Conservation (phyloP, 35 echinoderm and acorn worm species). For the Holothuria glaberrima region DNA sequence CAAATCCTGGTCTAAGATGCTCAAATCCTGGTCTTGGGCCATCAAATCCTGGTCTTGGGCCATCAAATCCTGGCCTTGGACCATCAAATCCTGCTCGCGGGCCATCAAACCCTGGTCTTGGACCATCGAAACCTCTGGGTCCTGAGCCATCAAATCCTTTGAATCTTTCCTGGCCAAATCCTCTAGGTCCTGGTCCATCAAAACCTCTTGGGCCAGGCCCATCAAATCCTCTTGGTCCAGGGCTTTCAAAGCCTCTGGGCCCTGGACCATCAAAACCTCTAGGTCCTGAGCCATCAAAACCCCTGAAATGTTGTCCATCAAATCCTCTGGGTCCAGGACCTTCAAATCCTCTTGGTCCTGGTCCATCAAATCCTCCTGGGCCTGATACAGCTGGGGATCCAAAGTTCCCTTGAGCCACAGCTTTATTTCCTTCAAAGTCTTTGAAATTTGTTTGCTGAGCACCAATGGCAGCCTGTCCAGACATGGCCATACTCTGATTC, state of each 20-base stretch:
- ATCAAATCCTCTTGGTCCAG: conserved; percentile 31
- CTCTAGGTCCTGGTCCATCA: conserved; percentile 4
- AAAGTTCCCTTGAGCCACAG: no score
- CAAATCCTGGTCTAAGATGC: not conserved
- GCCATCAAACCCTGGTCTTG: conserved; percentile 41
- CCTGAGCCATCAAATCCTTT: conserved; percentile 31
- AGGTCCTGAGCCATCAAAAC: conserved; percentile 21
- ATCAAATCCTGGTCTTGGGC: conserved; percentile 30
- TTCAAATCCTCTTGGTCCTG: conserved; percentile 41
- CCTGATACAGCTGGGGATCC: not conserved
- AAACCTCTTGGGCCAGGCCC: conserved; percentile 8
- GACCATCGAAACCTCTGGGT: conserved; percentile 30
- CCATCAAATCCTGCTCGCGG: conserved; percentile 21
- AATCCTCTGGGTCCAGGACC: conserved; percentile 43
- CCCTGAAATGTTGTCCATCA: conserved; percentile 12
- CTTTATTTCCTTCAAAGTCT: no score
- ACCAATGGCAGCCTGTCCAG: no score
- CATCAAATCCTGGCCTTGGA: conserved; percentile 37
- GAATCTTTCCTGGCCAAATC: not conserved
- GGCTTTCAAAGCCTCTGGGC: conserved; percentile 26
- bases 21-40: conserved; percentile 27
- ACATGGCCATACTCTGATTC: no score
- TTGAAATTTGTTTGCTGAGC: no score
- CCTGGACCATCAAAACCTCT: conserved; percentile 26
- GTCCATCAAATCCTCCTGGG: conserved; percentile 21